phyloP scores from a whole-genome alignment of 2,113 vertebrate genomes.

The Murina feae region DNA sequence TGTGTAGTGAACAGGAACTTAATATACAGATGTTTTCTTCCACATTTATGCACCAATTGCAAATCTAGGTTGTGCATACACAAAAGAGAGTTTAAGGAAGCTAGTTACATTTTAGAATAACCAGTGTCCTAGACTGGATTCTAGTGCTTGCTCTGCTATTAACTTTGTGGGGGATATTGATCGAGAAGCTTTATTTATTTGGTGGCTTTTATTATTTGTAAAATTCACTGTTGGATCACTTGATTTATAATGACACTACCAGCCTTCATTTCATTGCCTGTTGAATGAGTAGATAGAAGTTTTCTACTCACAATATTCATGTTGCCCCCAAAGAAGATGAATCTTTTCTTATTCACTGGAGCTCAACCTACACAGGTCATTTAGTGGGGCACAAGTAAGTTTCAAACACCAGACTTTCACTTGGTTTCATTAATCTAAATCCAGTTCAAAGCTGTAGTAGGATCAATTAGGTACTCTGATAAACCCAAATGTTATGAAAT shows the following conservation, averaged over 20 bases:
- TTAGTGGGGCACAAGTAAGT: not conserved
- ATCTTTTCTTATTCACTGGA: not conserved
- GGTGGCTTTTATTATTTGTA: not conserved
- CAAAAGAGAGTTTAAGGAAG: not conserved
- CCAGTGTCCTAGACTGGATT: not conserved
- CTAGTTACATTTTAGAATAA: not conserved
- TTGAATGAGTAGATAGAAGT: not conserved
- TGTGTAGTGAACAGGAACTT: slow-evolving; percentile 4
- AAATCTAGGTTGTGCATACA: not conserved
- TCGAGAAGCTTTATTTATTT: not conserved
- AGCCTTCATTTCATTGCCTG: not conserved
- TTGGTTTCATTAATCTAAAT: not conserved
- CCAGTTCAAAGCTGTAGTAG: not conserved
- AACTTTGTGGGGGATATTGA: not conserved
- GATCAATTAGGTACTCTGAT: not conserved
- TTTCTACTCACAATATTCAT: not conserved
- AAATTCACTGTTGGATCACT: not conserved
- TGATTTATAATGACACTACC: not conserved
- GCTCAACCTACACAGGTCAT: not conserved
- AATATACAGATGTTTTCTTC: slow-evolving; percentile 18
- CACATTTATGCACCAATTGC: not conserved
- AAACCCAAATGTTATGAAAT: not conserved
- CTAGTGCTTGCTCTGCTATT: not conserved
- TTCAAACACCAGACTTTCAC: not conserved
- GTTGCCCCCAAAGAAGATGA: not conserved